Evolutionary conservation across 2,113 vertebrate genomes (phyloP), one percentile per base, ranked within the genome.

Genomic region (Amia ocellicauda): DNA sequence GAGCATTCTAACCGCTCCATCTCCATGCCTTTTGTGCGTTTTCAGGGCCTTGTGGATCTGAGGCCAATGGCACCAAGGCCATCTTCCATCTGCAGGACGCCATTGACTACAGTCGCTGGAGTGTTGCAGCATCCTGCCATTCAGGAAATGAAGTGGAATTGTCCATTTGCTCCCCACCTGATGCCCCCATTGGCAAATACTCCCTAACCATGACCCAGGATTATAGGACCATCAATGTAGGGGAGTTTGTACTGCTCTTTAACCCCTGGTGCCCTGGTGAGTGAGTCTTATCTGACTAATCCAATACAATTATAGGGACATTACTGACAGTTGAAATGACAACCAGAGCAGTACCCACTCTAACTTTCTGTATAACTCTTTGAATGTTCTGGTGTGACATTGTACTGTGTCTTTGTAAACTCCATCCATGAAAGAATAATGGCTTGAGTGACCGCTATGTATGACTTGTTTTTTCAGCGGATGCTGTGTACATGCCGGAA

Each of bases 261-360:
- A 99, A 99, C 2, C 71, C 93, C 42, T 99, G 96, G 96, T 96
- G 94, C 55, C 74, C 92, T 85, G 89, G 96, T 99, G 74, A 68
- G 83, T 80, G 52, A 80, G 4, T 64, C 64, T 65, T 69, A 53
- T 13, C 49, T 77, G 40, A 64, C 62, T 16, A 29, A 5, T 10
- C 22, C 17, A 23, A 14, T n/a, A 62, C 41, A 23, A 14, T 17
- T 14, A 51, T 4, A 23, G 26, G 19, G 4, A 11, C 23, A 24
- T 24, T 52, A 16, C 5, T n/a, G n/a, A n/a, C n/a, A n/a, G n/a
- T n/a, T n/a, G n/a, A n/a, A n/a, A n/a, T n/a, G n/a, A n/a, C n/a
- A n/a, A n/a, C n/a, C n/a, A n/a, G n/a, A n/a, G n/a, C n/a, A n/a
- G n/a, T n/a, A n/a, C n/a, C n/a, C n/a, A n/a, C n/a, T n/a, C n/a